Evolutionary conservation across 2,113 vertebrate genomes (phyloP).

Genomic region (Oncorhynchus clarkii): DNA sequence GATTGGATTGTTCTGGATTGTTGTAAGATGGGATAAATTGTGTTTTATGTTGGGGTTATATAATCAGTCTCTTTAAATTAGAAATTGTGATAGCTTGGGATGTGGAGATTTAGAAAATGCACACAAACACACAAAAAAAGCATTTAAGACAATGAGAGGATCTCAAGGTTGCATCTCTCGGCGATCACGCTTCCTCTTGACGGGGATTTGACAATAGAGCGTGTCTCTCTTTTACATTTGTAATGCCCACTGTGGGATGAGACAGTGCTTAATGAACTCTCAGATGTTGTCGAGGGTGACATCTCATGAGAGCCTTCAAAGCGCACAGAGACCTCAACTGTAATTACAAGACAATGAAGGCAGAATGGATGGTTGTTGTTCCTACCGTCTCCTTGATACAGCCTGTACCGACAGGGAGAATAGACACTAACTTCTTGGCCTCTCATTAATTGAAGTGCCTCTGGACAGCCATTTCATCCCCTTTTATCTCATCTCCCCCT

Average conservation of each 20-base stretch:
- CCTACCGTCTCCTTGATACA: slow-evolving; percentile 37
- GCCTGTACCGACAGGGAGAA: slow-evolving; percentile 24
- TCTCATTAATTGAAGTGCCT: slow-evolving; percentile 56
- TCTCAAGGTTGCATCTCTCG: too few species aligned
- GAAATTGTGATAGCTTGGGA: too few species aligned
- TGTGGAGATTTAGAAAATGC: too few species aligned
- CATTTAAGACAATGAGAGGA: too few species aligned
- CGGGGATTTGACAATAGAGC: slow-evolving; percentile 1
- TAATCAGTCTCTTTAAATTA: too few species aligned
- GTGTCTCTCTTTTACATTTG: slow-evolving; percentile 35
- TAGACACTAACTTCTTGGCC: slow-evolving; percentile 54
- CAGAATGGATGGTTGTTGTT: slow-evolving; percentile 56
- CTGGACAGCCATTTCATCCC: slow-evolving; percentile 37
- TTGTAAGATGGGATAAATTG: too few species aligned
- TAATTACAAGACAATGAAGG: slow-evolving; percentile 58
- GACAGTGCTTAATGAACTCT: slow-evolving; percentile 36
- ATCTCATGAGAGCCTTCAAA: slow-evolving; percentile 55
- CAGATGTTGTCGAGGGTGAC: slow-evolving; percentile 43
- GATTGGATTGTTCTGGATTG: too few species aligned
- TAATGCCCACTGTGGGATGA: slow-evolving; percentile 32
- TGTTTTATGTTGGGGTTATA: too few species aligned
- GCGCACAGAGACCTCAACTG: slow-evolving; percentile 44
- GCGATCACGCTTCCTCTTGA: too few species aligned
- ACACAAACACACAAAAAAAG: too few species aligned
- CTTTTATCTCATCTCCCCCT: slow-evolving; percentile 48